phyloP scores from a whole-genome alignment of 2,888 invertebrate species.

The Autographa pulchrina region DNA sequence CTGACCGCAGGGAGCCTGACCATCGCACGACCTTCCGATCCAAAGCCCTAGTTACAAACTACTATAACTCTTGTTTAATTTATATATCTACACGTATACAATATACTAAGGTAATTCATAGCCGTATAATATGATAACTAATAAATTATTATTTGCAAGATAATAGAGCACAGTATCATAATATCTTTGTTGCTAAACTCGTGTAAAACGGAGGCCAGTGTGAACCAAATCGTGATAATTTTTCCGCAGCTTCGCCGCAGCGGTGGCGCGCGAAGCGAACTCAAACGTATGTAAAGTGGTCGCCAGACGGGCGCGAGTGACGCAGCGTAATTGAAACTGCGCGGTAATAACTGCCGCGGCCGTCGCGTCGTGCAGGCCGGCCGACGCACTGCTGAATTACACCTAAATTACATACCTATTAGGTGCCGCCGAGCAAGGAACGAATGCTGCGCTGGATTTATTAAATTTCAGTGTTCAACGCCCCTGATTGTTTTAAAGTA shows the following conservation, averaged over 20 bases:
- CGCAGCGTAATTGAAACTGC: constrained; percentile 59
- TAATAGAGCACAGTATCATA: not conserved
- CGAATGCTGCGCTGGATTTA: constrained; percentile 45
- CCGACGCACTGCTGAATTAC: constrained; percentile 54
- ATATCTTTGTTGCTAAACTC: not conserved
- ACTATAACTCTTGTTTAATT: not conserved
- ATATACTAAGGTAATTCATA: not conserved
- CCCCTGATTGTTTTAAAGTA: constrained; percentile 52
- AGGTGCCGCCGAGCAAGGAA: constrained; percentile 35
- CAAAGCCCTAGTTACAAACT: not conserved
- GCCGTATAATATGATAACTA: not conserved
- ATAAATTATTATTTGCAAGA: too few relatives aligned
- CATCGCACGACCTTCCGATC: not conserved
- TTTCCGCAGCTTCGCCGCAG: constrained; percentile 9
- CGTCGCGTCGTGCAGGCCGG: constrained; percentile 35
- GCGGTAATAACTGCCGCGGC: constrained; percentile 48
- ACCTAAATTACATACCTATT: constrained; percentile 58
- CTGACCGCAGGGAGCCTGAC: constrained; percentile 3
- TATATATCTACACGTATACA: not conserved
- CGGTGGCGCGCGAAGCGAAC: constrained; percentile 13
- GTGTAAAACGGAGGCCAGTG: not conserved
- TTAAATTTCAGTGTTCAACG: constrained; percentile 42
- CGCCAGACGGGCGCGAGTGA: constrained; percentile 42
- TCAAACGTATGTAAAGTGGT: constrained; percentile 55
- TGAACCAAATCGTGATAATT: constrained; percentile 23